Percentiles rank a stretch among this genome's conserved stretches.
Conservation (phyloP, 2,888 invertebrate species). For the Apamea sordens region DNA sequence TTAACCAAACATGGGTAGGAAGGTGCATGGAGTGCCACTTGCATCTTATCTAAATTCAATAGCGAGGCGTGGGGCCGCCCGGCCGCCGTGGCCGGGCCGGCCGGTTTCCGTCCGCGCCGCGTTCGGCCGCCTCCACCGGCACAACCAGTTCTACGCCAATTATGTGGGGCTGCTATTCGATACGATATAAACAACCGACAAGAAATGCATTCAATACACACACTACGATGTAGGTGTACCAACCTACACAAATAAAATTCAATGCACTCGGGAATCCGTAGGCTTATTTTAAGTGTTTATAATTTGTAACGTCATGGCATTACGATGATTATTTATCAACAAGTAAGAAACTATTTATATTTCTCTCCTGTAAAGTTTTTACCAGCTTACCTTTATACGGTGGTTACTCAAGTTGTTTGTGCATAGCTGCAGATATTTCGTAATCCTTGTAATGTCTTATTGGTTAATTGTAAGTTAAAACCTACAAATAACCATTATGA, state of each 20-base stretch:
- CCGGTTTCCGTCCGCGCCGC: slow-evolving; percentile 78
- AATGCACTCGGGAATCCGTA: slow-evolving; percentile 52
- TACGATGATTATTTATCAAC: slow-evolving; percentile 16
- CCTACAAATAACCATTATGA: slow-evolving; percentile 23
- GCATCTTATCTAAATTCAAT: slow-evolving; percentile 79
- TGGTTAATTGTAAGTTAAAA: slow-evolving; percentile 2
- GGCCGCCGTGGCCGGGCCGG: slow-evolving; percentile 62
- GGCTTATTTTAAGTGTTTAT: slow-evolving; percentile 40
- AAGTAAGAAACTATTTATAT: slow-evolving; percentile 22
- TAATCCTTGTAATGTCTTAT: slow-evolving; percentile 11
- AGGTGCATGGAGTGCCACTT: slow-evolving; percentile 63
- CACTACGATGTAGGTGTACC: slow-evolving; percentile 56
- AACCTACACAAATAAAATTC: slow-evolving; percentile 62
- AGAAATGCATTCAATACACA: slow-evolving; percentile 74
- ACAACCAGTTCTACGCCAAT: slow-evolving; percentile 77
- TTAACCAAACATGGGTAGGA: slow-evolving; percentile 42
- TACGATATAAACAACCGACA: slow-evolving; percentile 74
- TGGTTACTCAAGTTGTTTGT: slow-evolving; percentile 36
- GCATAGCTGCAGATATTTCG: slow-evolving; percentile 28
- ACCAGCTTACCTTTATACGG: slow-evolving; percentile 6
- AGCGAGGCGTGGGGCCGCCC: slow-evolving; percentile 68
- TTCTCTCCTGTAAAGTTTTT: slow-evolving; percentile 41
- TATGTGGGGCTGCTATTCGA: slow-evolving; percentile 72
- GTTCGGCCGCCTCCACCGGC: slow-evolving; percentile 55
- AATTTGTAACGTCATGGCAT: slow-evolving; percentile 49